phyloP scores from a whole-genome alignment of 2,113 vertebrate genomes.

The Xiphophorus hellerii region DNA sequence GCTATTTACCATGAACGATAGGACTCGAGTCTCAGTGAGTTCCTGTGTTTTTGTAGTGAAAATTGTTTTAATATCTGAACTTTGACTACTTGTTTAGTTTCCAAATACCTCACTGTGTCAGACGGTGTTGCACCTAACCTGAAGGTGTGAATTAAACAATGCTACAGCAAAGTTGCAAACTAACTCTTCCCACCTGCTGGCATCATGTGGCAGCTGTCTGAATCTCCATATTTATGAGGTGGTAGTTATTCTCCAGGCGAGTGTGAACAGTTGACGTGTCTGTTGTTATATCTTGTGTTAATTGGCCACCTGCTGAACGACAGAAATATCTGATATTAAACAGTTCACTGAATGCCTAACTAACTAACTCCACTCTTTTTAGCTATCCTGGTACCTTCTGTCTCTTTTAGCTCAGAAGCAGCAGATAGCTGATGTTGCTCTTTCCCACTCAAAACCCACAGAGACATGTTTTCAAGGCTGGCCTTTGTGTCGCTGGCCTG shows the following conservation, averaged over 20 bases:
- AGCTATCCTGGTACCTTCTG: conserved; percentile 49
- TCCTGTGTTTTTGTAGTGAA: not conserved
- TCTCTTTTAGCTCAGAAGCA: conserved; percentile 40
- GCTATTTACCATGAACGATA: no score
- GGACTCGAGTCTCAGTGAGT: no score
- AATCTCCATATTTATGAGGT: conserved; percentile 55
- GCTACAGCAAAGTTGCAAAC: conserved; percentile 33
- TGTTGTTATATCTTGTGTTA: conserved; percentile 14
- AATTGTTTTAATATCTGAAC: not conserved
- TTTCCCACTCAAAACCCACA: not conserved
- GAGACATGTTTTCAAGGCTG: conserved; percentile 4
- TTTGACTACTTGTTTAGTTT: not conserved
- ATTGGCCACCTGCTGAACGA: conserved; percentile 13
- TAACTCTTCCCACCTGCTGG: conserved; percentile 30
- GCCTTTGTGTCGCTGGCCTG: conserved; percentile 35
- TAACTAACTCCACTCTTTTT: conserved; percentile 28
- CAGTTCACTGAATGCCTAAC: conserved; percentile 6
- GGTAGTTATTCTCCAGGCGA: conserved; percentile 22
- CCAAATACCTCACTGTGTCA: conserved; percentile 6
- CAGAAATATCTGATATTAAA: conserved; percentile 17
- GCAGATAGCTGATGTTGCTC: conserved; percentile 28
- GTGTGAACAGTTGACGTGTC: not conserved
- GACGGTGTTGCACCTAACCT: conserved; percentile 13
- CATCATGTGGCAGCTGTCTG: conserved; percentile 29
- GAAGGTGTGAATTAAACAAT: not conserved